Conservation (phyloP, 2,797 vertebrate species). For the Enteromius afrohamiltoni region DNA sequence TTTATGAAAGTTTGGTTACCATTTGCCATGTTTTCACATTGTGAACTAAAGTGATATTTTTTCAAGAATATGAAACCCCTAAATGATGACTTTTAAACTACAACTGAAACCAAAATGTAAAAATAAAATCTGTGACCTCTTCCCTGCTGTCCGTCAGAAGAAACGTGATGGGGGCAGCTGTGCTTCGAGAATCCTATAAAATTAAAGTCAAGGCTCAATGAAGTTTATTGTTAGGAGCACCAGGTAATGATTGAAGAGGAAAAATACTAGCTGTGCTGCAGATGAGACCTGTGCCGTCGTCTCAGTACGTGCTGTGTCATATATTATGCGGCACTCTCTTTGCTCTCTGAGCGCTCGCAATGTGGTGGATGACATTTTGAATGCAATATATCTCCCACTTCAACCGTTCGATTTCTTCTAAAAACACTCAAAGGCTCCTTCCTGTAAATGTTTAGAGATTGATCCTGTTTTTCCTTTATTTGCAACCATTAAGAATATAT, state of each 20-base stretch:
- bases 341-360: constrained; percentile 15
- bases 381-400: constrained; percentile 39
- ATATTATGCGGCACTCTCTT: constrained; percentile 34
- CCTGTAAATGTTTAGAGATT: constrained; percentile 33
- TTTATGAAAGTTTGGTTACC: background rate
- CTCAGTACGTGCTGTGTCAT: constrained; percentile 51
- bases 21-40: background rate
- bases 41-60: background rate
- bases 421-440: constrained; percentile 13
- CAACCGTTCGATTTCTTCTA: constrained; percentile 29
- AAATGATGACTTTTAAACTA: background rate
- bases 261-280: constrained; percentile 32
- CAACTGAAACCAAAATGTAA: background rate
- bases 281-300: constrained; percentile 40
- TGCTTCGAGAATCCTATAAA: constrained; percentile 24
- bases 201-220: constrained; percentile 42
- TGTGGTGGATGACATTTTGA: constrained; percentile 46
- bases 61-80: background rate
- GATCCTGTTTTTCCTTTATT: constrained; percentile 22
- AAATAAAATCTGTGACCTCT: background rate
- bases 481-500: constrained; percentile 8
- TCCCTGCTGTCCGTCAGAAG: background rate
- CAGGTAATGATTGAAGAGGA: constrained; percentile 33
- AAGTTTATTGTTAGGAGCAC: constrained; percentile 38
- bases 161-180: constrained; percentile 30